phyloP scores from a whole-genome alignment of 2,888 invertebrate species.

The Willowsia nigromaculata region DNA sequence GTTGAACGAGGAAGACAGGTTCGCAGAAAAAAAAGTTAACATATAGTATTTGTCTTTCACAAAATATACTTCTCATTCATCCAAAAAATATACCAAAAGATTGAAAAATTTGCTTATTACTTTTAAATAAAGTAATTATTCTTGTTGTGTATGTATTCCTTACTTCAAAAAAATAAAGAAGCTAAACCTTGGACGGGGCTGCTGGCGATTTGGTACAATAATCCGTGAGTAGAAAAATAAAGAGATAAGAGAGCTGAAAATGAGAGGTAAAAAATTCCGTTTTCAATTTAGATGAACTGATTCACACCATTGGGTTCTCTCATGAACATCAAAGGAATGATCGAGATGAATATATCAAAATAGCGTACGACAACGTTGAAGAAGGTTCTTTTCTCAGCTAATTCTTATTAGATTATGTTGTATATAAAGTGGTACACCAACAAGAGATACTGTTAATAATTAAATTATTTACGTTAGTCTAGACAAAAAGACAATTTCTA shows the following conservation, averaged over 20 bases:
- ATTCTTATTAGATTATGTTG: neutral
- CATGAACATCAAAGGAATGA: slow-evolving; percentile 74
- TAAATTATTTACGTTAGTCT: slow-evolving; percentile 14
- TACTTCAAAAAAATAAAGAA: slow-evolving; percentile 56
- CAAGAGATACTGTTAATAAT: slow-evolving; percentile 47
- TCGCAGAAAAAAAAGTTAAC: slow-evolving; percentile 58
- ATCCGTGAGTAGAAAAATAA: too few relatives aligned
- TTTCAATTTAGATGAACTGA: too few relatives aligned
- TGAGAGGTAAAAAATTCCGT: too few relatives aligned
- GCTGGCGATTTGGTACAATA: slow-evolving; percentile 70
- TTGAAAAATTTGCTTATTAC: neutral
- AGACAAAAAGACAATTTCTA: neutral
- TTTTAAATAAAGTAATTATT: slow-evolving; percentile 21
- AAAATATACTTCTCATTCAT: neutral
- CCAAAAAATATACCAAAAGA: too few relatives aligned
- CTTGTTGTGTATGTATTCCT: neutral
- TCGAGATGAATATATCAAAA: slow-evolving; percentile 67
- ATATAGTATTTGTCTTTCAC: neutral
- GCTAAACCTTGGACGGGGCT: slow-evolving; percentile 72
- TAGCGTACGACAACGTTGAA: slow-evolving; percentile 67
- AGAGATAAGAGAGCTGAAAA: too few relatives aligned
- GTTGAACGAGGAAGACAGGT: slow-evolving; percentile 74
- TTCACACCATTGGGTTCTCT: slow-evolving; percentile 74
- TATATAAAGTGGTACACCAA: neutral
- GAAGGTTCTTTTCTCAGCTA: slow-evolving; percentile 43